These are phyloP conservation scores for Papilio aristodemus DNA, from an alignment of 1,140 invertebrate species.

Conservation along the genomic window DNA sequence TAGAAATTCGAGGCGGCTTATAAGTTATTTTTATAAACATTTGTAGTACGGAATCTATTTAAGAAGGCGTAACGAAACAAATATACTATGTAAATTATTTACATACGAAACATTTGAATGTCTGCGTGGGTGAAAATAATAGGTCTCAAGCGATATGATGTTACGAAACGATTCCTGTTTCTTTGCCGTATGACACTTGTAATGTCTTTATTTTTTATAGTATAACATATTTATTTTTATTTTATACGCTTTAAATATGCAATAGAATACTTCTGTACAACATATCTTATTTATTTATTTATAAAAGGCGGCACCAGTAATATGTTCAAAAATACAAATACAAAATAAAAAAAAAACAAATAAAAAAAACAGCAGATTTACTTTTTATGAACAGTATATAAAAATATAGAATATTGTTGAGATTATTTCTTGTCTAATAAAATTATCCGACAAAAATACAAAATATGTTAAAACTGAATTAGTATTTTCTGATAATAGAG, in stretches of 20 bases:
- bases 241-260: constrained; percentile 1
- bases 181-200: constrained; percentile 2
- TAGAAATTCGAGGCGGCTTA: too few species aligned
- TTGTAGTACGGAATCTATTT: background rate
- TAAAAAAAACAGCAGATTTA: too few species aligned
- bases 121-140: constrained; percentile 65
- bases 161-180: constrained; percentile 54
- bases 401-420: too few species aligned
- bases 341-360: too few species aligned
- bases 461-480: too few species aligned
- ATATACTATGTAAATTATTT: constrained; percentile 32
- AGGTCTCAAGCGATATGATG: constrained; percentile 58
- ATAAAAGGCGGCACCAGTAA: too few species aligned
- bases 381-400: too few species aligned
- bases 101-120: constrained; percentile 52
- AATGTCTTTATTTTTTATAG: background rate
- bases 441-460: too few species aligned
- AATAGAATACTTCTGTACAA: background rate
- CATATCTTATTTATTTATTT: too few species aligned
- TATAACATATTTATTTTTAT: background rate
- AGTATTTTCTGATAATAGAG: too few species aligned
- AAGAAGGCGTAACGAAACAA: constrained; percentile 17
- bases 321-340: too few species aligned
- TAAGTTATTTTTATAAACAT: background rate
- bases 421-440: too few species aligned